Base-by-base conservation (phyloP, 2,888 invertebrate genomes). In the Tetanocera ferruginea region DNA sequence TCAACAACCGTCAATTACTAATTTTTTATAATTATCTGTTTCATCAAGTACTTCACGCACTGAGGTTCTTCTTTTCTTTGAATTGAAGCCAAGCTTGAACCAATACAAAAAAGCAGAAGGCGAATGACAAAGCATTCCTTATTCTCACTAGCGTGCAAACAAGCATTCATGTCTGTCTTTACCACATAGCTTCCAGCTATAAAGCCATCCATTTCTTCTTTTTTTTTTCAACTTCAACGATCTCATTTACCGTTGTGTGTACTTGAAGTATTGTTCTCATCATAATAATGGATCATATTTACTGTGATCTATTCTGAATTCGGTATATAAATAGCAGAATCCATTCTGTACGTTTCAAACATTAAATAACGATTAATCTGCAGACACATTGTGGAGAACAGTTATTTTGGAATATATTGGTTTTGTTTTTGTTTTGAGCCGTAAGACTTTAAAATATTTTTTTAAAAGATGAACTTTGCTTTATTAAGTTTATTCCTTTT, bases 281-380 rank as follows among this genome's bases (percentile, higher is more conserved):
- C 6, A 19, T 19, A 55, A 8, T 19, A 2, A 55, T 70, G 31
- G 17, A n/a, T 37, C 23, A 34, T 8, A 66, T 28, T 34, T 49
- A 64, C 55, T 49, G 69, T 11, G 28, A 19, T 6, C 17, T 19
- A 34, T 37, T 70, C 34, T 49, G 23, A 6, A 51, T 37, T 51
- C 23, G 52, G 84, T 87, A 87, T 87, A 87, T 84, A 88, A 87
- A 84, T 77, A 81, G 57, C 78, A 52, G 80, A 76, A 77, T 78
- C 75, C 55, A 31, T 23, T 77, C 80, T 78, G 82, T 83, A 80
- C 81, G 81, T 83, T 86, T 87, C 87, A 87, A 83, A 86, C 81
- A 84, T 84, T 81, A 82, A 84, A 64, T 85, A 83, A 80, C 86
- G 81, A 84, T 85, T 84, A 80, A 79, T 82, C 83, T 77, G 82